Evolutionary conservation across 2,888 invertebrate species (phyloP), one percentile per base, ranked within the genome.

Genomic region (Epinotia brunnichana): DNA sequence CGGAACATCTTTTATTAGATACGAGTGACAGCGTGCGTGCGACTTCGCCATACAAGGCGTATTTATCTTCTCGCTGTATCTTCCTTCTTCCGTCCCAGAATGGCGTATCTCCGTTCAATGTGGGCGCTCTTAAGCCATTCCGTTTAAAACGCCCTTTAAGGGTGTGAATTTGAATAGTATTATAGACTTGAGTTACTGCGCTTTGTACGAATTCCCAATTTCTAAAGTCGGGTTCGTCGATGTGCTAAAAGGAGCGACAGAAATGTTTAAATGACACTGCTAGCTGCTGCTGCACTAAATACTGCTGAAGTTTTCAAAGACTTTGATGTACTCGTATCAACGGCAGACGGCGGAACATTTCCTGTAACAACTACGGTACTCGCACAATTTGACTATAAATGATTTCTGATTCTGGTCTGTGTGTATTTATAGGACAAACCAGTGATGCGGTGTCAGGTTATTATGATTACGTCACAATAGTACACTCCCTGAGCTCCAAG

Each of bases 141-240:
- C 13, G n/a, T 2, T 41, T 11, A 9, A 11, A 7, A 54, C 2
- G 13, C 11, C 0, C 15, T 17, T 48, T 68, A 72, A 68, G 72
- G 72, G 67, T 68, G 71, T 54, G 48, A 67, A 72, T 68, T 68
- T 67, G 72, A 72, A 72, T 72, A 67, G 72, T 21, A 62, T 72
- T 72, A 60, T 72, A 72, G 67, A 24, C 54, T 41, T 51, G 29
- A 51, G 54, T 41, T 66, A 11, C 15, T 66, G 54, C 41, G 66
- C 64, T 64, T 64, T 66, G 54, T 66, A 39, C 54, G 66, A 66
- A 66, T 56, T 66, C 41, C 66, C 66, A 41, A 66, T 66, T 66
- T 66, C 66, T 66, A 66, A 56, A 24, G 10, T 53, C 51, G 7
- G 51, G 21, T n/a, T 19, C 13, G 21, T 17, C 39, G 39, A 35